Evolutionary conservation across 2,113 vertebrate species (phyloP), one percentile per base, ranked within the genome.

Genomic region (Cyprinodon brontotheroides): DNA sequence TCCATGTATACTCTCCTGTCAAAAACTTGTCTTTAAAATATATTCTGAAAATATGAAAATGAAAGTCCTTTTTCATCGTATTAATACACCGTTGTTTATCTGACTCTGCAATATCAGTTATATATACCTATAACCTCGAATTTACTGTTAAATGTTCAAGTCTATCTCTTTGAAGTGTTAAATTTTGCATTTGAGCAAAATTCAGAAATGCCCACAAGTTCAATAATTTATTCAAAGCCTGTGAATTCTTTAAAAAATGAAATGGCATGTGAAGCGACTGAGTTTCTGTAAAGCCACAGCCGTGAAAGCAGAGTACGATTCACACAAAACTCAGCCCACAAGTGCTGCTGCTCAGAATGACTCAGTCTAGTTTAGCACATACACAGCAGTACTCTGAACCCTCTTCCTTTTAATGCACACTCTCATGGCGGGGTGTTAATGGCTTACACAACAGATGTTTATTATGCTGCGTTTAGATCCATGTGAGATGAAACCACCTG

Each of bases 401-500:
- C 77, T 80, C 83, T 75, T 77, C 75, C 72, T 78, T 86, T 80
- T 81, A 85, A 89, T 85, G 89, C n/a, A 3, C 84, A 61, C 77
- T 84, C 74, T 81, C 66, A 11, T 85, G 75, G 80, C 3, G 64
- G 84, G 87, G 80, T 80, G 88, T 79, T 89, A 92, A 89, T 89
- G 77, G 78, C 83, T 88, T 84, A 86, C 81, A 89, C 77, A 84
- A 82, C 91, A 93, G 88, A 89, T 89, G 87, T 90, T 91, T 84
- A 73, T 69, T 68, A 78, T 83, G 82, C 87, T 77, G 72, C 11
- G 62, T 84, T 83, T 71, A 72, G 39, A 77, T 86, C 75, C 81
- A 78, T 70, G 75, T 74, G 74, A 88, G 77, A 83, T 38, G 50
- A 80, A 84, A 83, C 77, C 76, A 76, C 87, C 84, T 75, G 63